phyloP scores from a whole-genome alignment of 2,888 invertebrate species.

The Drosophila siamana region DNA sequence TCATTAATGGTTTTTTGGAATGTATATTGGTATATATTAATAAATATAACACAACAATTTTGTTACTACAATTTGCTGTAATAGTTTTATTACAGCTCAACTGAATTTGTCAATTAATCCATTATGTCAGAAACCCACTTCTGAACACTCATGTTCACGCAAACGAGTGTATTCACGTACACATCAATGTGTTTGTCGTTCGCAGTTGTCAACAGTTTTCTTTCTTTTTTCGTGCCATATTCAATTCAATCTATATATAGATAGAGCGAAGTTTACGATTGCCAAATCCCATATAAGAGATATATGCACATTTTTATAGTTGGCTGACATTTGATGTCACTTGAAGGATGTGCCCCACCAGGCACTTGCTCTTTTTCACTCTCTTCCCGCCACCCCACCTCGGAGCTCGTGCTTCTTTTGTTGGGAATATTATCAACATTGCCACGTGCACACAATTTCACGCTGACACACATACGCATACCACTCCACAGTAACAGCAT shows the following conservation, averaged over 20 bases:
- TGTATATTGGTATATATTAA: too few species aligned
- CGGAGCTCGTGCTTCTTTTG: constrained; percentile 16
- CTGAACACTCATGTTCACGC: not conserved
- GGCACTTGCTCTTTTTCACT: not conserved
- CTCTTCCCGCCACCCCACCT: not conserved
- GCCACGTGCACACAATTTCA: constrained; percentile 41
- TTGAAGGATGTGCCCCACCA: constrained; percentile 49
- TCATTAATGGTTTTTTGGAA: too few species aligned
- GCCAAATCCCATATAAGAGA: constrained; percentile 20
- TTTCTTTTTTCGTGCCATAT: constrained; percentile 11
- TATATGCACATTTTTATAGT: constrained; percentile 64
- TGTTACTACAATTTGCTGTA: too few species aligned
- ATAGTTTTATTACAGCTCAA: constrained; percentile 2
- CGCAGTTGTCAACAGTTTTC: constrained; percentile 28
- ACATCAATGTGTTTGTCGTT: not conserved
- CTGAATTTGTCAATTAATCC: constrained; percentile 10
- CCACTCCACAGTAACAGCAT: constrained; percentile 7
- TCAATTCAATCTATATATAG: constrained; percentile 38
- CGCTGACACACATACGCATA: constrained; percentile 19
- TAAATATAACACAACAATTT: too few species aligned
- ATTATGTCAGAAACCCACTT: not conserved
- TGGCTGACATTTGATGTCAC: constrained; percentile 70
- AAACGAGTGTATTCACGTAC: not conserved
- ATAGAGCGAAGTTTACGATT: constrained; percentile 39
- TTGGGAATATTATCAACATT: constrained; percentile 55